phyloP scores from a whole-genome alignment of 2,888 invertebrate species.

The Lottia scabra region DNA sequence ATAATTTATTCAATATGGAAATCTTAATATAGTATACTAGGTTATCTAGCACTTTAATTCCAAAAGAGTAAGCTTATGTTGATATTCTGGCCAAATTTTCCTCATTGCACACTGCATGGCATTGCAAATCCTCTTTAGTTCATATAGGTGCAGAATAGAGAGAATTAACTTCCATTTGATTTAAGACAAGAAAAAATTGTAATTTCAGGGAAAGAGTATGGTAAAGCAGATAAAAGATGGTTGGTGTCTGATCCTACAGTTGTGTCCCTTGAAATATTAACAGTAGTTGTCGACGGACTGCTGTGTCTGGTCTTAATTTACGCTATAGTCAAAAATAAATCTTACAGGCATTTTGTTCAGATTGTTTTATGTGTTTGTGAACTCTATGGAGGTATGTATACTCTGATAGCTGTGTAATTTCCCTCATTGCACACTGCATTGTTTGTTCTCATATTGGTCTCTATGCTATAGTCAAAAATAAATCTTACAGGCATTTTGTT shows the following conservation, averaged over 20 bases:
- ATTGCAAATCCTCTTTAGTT: too few relatives aligned
- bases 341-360: constrained; percentile 63
- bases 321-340: constrained; percentile 50
- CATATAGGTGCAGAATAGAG: too few relatives aligned
- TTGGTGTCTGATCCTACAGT: constrained; percentile 62
- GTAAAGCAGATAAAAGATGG: constrained; percentile 66
- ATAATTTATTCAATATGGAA: too few relatives aligned
- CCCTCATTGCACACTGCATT: constrained; percentile 30
- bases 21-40: too few relatives aligned
- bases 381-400: constrained; percentile 64
- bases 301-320: constrained; percentile 53
- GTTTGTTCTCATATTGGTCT: constrained; percentile 49
- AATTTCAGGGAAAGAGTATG: constrained; percentile 66
- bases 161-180: too few relatives aligned
- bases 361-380: constrained; percentile 63
- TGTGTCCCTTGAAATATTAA: constrained; percentile 63
- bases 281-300: constrained; percentile 53
- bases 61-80: too few relatives aligned
- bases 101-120: too few relatives aligned
- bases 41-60: too few relatives aligned
- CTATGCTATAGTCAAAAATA: constrained; percentile 51
- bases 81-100: too few relatives aligned
- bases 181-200: too few relatives aligned
- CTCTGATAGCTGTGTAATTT: not conserved
- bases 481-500: constrained; percentile 58